These are phyloP conservation scores for Magallana gigas DNA, from an alignment of 1,140 invertebrate species.

Conservation along the genomic window DNA sequence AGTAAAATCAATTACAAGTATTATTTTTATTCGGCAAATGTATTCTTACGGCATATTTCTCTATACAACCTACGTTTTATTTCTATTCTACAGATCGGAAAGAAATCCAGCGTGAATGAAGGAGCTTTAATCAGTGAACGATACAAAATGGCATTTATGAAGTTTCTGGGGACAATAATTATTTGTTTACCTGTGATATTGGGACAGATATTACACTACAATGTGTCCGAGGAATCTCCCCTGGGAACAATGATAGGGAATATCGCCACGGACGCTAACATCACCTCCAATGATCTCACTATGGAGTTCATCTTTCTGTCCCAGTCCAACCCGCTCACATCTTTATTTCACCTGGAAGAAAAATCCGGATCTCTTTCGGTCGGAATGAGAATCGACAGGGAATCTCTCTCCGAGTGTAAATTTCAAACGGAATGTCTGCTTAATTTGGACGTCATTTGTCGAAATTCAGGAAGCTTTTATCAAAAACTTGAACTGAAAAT, in stretches of 20 bases:
- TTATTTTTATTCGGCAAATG: not conserved
- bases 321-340: constrained; percentile 50
- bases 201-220: constrained; percentile 12
- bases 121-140: not conserved
- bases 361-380: constrained; percentile 55
- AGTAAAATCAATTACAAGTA: constrained; percentile 28
- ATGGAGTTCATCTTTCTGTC: constrained; percentile 61
- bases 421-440: constrained; percentile 51
- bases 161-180: constrained; percentile 13
- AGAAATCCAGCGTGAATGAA: not conserved
- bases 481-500: constrained; percentile 61
- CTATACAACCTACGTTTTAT: not conserved
- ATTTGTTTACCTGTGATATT: constrained; percentile 12
- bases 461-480: constrained; percentile 57
- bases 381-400: constrained; percentile 62
- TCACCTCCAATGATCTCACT: constrained; percentile 44
- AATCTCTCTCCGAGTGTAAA: constrained; percentile 54
- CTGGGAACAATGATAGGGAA: constrained; percentile 57
- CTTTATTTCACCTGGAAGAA: constrained; percentile 60
- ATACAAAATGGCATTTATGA: constrained; percentile 1
- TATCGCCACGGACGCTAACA: constrained; percentile 53
- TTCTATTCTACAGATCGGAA: not conserved
- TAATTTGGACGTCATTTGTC: constrained; percentile 58
- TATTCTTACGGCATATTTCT: not conserved
- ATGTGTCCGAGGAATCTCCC: constrained; percentile 46